Conservation (phyloP, 1,140 invertebrate species). For the Apis dorsata region DNA sequence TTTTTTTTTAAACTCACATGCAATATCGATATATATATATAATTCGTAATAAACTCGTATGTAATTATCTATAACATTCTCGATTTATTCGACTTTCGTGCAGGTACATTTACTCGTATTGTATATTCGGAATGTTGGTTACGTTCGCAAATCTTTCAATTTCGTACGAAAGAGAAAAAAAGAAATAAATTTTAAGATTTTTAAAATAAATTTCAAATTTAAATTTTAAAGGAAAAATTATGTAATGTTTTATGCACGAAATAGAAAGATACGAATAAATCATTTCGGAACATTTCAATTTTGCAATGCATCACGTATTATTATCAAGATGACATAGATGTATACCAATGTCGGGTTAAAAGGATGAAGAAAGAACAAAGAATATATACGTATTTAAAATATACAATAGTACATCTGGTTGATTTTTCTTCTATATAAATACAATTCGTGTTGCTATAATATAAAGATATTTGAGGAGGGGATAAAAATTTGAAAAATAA, state of each 20-base stretch:
- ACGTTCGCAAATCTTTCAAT: slow-evolving; percentile 29
- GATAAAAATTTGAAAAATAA: background rate
- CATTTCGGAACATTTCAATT: background rate
- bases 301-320: background rate
- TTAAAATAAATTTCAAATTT: too few species aligned
- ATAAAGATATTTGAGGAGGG: background rate
- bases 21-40: background rate
- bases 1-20: background rate
- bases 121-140: slow-evolving; percentile 62
- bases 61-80: slow-evolving; percentile 56
- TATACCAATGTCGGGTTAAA: background rate
- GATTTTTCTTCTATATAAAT: background rate
- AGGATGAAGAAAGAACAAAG: background rate
- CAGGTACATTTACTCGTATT: slow-evolving; percentile 53
- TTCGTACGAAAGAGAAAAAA: slow-evolving; percentile 6
- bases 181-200: background rate
- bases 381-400: background rate
- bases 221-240: background rate
- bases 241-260: too few species aligned
- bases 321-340: too few species aligned
- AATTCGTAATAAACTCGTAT: background rate
- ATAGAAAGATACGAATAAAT: background rate
- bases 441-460: background rate
- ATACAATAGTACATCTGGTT: background rate
- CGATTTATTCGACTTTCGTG: background rate